Base-by-base conservation (phyloP, 2,113 vertebrate species). In the Pampusana beccarii region DNA sequence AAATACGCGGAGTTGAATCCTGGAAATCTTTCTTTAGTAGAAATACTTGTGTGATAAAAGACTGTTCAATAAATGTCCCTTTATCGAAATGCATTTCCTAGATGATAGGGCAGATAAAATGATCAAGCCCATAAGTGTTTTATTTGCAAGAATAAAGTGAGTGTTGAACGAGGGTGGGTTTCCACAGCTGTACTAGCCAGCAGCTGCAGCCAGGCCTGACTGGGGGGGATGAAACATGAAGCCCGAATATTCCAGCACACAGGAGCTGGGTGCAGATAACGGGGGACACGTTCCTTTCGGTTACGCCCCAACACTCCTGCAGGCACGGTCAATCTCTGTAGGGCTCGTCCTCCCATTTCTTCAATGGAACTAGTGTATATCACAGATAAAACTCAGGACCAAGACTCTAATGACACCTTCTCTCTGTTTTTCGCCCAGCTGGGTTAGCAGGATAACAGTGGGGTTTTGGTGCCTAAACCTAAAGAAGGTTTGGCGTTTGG, bases 21-120 rank as follows among this genome's bases (percentile, higher is more conserved):
- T n/a, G 8, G 73, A 95, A 85, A 36, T 87, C 78, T 82, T 82
- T 46, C 94, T 75, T 94, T 91, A 65, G 89, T 85, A 81, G 66
- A 74, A 87, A 92, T 92, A 93, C 86, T 93, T 91, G 86, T 95
- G 61, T 75, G 89, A 95, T 93, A 53, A 96, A 93, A 95, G 91
- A 25, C 61, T n/a, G 69, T 51, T 91, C 77, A 75, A n/a, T 75
- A 69, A 84, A 95, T 57, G 70, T 87, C 62, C 80, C 84, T 93
- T 94, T 72, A 95, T 94, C 87, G 44, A 46, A 86, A 87, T 40
- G 66, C 71, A 73, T 88, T 97, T 92, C 65, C 53, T 86, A 81
- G 95, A 95, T 95, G 73, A 67, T n/a, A 92, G 80, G 40, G 50
- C 28, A 85, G 94, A 96, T 96, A 93, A 93, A 64, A 85, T 80